These are phyloP conservation scores for Python bivittatus DNA, from an alignment of 2,113 vertebrate species.

Conservation along the genomic window DNA sequence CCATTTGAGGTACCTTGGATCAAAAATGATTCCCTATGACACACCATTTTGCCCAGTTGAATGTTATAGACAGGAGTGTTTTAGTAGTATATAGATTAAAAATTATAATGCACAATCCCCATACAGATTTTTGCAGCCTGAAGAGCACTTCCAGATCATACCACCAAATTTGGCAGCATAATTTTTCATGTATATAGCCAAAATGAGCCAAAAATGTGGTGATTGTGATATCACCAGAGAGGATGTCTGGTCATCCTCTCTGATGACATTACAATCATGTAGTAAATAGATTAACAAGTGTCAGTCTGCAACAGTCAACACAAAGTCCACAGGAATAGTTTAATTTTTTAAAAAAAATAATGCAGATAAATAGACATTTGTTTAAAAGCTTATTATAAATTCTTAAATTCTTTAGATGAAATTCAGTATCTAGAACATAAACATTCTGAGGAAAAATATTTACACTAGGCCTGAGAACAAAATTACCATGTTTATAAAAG, in stretches of 20 bases:
- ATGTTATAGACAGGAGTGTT: too few species aligned
- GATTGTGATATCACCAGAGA: too few species aligned
- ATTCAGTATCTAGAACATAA: slow-evolving; percentile 42
- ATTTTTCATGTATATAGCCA: not conserved
- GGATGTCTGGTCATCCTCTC: not conserved
- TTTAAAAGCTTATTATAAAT: slow-evolving; percentile 43
- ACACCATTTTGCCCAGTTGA: too few species aligned
- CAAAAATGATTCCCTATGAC: too few species aligned
- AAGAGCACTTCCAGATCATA: not conserved
- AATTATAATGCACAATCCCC: not conserved
- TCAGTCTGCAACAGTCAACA: not conserved
- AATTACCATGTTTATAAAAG: slow-evolving; percentile 7
- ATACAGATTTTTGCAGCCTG: not conserved
- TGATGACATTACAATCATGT: not conserved
- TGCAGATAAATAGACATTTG: slow-evolving; percentile 47
- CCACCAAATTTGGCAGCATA: not conserved
- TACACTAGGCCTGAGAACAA: slow-evolving; percentile 15
- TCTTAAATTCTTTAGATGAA: slow-evolving; percentile 39
- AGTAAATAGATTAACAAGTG: not conserved
- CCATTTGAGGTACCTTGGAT: too few species aligned
- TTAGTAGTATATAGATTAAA: too few species aligned
- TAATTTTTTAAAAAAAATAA: slow-evolving; percentile 33
- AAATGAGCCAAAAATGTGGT: not conserved
- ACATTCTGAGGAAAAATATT: slow-evolving; percentile 47
- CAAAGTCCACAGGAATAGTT: slow-evolving; percentile 39